These are phyloP conservation scores for Illadopsis cleaveri DNA, from an alignment of 2,113 vertebrate genomes.

Conservation along the genomic window DNA sequence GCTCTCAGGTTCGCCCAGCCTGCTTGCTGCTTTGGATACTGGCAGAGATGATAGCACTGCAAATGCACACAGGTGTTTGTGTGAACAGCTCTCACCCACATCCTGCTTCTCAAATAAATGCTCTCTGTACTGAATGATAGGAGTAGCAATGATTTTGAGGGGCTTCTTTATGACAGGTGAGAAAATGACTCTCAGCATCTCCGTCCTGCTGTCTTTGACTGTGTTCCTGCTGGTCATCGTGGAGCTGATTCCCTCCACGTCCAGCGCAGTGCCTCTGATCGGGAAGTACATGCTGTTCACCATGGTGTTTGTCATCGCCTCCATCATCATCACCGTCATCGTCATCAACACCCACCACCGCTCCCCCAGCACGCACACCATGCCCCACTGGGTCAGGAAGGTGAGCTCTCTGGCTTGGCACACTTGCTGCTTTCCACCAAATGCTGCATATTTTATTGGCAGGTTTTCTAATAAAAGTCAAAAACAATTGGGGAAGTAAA, in stretches of 20 bases:
- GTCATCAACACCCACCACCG: constrained; percentile 98
- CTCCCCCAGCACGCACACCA: constrained; percentile 94
- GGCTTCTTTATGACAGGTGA: constrained; percentile 77
- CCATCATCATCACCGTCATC: constrained; percentile 96
- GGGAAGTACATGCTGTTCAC: constrained; percentile 99
- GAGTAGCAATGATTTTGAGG: not conserved
- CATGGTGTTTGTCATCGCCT: constrained; percentile 97
- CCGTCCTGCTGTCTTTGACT: constrained; percentile 92
- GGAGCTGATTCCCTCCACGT: constrained; percentile 97
- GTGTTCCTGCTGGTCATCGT: constrained; percentile 98
- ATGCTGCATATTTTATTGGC: not conserved
- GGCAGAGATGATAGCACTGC: not conserved
- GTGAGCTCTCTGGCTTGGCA: constrained; percentile 63
- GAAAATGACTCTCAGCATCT: constrained; percentile 99
- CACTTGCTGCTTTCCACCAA: not conserved
- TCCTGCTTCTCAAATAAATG: not conserved
- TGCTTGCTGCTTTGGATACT: not conserved
- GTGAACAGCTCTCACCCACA: not conserved
- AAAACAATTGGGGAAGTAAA: not conserved
- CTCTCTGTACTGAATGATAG: not conserved
- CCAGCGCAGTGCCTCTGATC: constrained; percentile 93
- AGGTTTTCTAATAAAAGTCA: constrained; percentile 14
- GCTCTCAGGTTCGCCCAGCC: not conserved
- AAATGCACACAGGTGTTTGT: not conserved
- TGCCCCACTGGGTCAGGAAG: constrained; percentile 95